Evolutionary conservation across 1,140 invertebrate genomes (phyloP).

Genomic region (Agraylea sexmaculata): DNA sequence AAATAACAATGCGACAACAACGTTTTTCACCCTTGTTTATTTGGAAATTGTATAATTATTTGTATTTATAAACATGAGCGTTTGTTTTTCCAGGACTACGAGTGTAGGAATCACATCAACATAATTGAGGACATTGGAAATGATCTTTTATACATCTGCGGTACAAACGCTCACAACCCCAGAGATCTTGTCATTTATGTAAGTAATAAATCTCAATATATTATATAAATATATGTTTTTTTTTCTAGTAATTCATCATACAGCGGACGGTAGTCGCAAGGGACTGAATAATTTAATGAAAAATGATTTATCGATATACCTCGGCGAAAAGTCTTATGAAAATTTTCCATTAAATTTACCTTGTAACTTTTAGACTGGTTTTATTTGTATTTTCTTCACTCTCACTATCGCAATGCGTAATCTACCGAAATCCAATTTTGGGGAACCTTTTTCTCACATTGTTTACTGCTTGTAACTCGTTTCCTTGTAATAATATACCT

Average conservation of each 20-base stretch:
- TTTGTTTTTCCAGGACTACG: constrained; percentile 14
- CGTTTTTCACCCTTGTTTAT: neutral
- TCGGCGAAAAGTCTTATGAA: too few relatives aligned
- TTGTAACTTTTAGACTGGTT: too few relatives aligned
- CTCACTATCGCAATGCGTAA: too few relatives aligned
- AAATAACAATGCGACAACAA: neutral
- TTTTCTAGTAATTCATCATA: neutral
- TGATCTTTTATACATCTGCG: constrained; percentile 18
- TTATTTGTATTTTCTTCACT: too few relatives aligned
- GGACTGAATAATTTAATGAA: too few relatives aligned
- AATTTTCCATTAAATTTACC: too few relatives aligned
- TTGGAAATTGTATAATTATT: neutral
- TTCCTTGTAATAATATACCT: too few relatives aligned
- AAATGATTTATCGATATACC: too few relatives aligned
- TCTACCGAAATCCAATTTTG: too few relatives aligned
- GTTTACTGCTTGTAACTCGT: too few relatives aligned
- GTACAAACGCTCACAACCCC: constrained; percentile 18
- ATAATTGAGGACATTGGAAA: constrained; percentile 18
- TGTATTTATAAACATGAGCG: neutral
- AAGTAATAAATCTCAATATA: constrained; percentile 11
- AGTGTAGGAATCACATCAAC: constrained; percentile 19
- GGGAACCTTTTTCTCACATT: too few relatives aligned
- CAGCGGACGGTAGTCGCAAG: too few relatives aligned
- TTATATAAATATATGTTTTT: neutral
- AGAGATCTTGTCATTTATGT: constrained; percentile 21